phyloP scores from a whole-genome alignment of 2,888 invertebrate genomes.

The Torymus texanus region DNA sequence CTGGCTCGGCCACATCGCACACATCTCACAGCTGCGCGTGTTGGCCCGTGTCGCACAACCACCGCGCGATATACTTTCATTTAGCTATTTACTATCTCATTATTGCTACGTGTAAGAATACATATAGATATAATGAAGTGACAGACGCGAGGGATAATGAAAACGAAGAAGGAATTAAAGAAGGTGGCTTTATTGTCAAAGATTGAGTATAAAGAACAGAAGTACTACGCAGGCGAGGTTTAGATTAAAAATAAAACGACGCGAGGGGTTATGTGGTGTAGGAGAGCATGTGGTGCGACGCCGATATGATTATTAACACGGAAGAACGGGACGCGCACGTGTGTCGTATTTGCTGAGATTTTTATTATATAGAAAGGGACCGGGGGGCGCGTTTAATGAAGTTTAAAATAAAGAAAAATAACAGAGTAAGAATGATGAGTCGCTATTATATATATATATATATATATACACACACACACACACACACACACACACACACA shows the following conservation, averaged over 20 bases:
- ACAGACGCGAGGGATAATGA: conserved; percentile 42
- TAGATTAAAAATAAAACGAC: conserved; percentile 2
- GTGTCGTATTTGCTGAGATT: conserved; percentile 66
- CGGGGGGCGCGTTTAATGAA: conserved; percentile 40
- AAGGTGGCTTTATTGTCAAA: background rate
- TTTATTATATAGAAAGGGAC: conserved; percentile 51
- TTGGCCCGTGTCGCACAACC: conserved; percentile 59
- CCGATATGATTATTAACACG: conserved; percentile 43
- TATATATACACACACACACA: conserved; percentile 23
- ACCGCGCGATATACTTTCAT: conserved; percentile 63
- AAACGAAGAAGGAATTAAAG: conserved; percentile 5
- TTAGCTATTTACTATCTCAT: conserved; percentile 71
- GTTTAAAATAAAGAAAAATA: conserved; percentile 48
- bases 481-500: conserved; percentile 21
- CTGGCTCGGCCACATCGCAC: conserved; percentile 15
- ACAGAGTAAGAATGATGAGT: conserved; percentile 39
- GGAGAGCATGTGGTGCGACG: background rate
- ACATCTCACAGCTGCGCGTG: conserved; percentile 56
- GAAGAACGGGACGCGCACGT: conserved; percentile 22
- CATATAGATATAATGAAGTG: conserved; percentile 42
- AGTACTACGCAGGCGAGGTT: conserved; percentile 8
- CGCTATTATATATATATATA: background rate
- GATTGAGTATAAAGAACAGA: background rate
- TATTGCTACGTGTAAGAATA: conserved; percentile 68
- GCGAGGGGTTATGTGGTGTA: conserved; percentile 9